Evolutionary conservation across 2,113 vertebrate genomes (phyloP), one percentile per base, ranked within the genome.

Genomic region (Felis chaus): DNA sequence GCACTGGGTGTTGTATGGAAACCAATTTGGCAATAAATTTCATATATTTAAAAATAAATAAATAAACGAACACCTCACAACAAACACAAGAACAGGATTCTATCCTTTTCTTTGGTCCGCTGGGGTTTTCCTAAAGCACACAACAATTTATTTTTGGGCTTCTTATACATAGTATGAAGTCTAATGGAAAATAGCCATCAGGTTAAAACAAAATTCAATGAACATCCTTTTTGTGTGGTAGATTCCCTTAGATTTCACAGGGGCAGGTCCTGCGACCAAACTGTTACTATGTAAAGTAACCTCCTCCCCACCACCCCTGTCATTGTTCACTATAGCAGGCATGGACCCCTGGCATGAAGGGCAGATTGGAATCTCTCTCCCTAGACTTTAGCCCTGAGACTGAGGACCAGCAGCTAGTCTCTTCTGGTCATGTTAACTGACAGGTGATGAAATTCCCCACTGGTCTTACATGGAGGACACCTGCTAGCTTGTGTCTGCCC

Each of bases 241-340:
- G 18, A 36, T 65, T 73, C 11, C n/a, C 83, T 36, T 18, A 21
- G 23, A 45, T 45, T 45, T 45, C 45, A 19, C 0, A 39, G 8
- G 33, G 16, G 15, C 27, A 53, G 21, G n/a, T 11, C 8, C 36
- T 29, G 25, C 3, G 31, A 33, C 16, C 39, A 39, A 50, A 90
- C 0, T 10, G 0, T 5, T 61, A 25, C 36, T 19, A 36, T n/a
- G 33, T 10, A 45, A 92, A 83, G 50, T 61, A 69, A 48, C 9
- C 7, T 18, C 33, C n/a, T 50, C 21, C 29, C 55, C 10, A 1
- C 41, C 15, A 7, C 31, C 31, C 11, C 12, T 16, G 8, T 9
- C 11, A 63, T 0, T 27, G 4, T 23, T 8, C 33, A n/a, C 5
- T 41, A 3, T 29, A 41, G 5, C 3, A 18, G 29, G n/a, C 36